Conservation (phyloP, 2,888 invertebrate species). For the Opisthograptis luteolata region DNA sequence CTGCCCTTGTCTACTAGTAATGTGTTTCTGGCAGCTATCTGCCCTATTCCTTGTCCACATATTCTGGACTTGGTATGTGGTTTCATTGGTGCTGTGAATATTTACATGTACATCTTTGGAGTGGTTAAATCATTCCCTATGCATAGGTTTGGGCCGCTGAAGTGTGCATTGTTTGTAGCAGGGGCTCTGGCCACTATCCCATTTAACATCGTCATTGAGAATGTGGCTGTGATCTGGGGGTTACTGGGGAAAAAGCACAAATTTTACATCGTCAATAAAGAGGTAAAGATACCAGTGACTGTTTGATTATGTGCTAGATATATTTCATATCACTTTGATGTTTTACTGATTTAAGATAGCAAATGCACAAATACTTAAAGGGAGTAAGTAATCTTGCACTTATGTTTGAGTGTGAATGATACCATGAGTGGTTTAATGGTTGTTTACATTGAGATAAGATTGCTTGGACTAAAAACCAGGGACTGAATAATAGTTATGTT, state of each 20-base stretch:
- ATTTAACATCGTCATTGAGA: slow-evolving; percentile 96
- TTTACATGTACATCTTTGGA: slow-evolving; percentile 99
- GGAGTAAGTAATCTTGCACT: slow-evolving; percentile 51
- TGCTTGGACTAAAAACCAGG: slow-evolving; percentile 40
- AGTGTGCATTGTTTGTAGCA: slow-evolving; percentile 91
- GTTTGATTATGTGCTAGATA: slow-evolving; percentile 69
- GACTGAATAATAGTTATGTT: slow-evolving; percentile 45
- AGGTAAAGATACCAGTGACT: slow-evolving; percentile 88
- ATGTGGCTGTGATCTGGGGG: slow-evolving; percentile 97
- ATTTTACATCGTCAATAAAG: slow-evolving; percentile 98
- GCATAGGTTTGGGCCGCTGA: slow-evolving; percentile 91
- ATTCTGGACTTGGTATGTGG: slow-evolving; percentile 94
- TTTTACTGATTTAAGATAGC: slow-evolving; percentile 50
- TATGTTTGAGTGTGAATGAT: slow-evolving; percentile 39
- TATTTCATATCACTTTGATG: slow-evolving; percentile 46
- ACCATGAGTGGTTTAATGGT: slow-evolving; percentile 33
- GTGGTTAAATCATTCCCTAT: slow-evolving; percentile 98
- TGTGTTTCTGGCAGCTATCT: slow-evolving; percentile 91
- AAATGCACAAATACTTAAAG: slow-evolving; percentile 73
- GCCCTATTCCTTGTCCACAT: slow-evolving; percentile 94
- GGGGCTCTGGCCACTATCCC: slow-evolving; percentile 96
- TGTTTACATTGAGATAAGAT: slow-evolving; percentile 40
- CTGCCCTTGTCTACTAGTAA: slow-evolving; percentile 96
- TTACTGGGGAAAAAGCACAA: slow-evolving; percentile 97
- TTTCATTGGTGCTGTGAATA: slow-evolving; percentile 96